Conservation (phyloP, 2,888 invertebrate species). For the Dolichomitus sp. region DNA sequence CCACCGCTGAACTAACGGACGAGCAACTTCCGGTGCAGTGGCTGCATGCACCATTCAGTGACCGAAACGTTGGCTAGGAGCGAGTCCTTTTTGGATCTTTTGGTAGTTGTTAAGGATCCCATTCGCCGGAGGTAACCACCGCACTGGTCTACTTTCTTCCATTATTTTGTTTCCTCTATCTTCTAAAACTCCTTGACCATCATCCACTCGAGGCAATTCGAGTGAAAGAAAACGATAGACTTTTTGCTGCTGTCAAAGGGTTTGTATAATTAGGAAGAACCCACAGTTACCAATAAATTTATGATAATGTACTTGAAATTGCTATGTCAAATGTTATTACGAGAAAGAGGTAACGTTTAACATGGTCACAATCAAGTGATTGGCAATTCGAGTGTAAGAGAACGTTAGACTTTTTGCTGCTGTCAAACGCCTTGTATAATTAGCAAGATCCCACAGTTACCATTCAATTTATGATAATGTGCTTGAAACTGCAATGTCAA, state of each 20-base stretch:
- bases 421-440: background rate
- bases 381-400: background rate
- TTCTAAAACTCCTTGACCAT: background rate
- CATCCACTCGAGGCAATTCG: background rate
- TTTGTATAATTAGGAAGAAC: background rate
- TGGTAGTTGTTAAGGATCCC: slow-evolving; percentile 1
- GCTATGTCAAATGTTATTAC: too few species aligned
- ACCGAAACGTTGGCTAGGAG: slow-evolving; percentile 49
- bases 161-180: slow-evolving; percentile 36
- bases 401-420: too few species aligned
- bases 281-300: background rate
- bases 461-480: background rate
- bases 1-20: slow-evolving; percentile 45
- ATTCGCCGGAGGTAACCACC: background rate
- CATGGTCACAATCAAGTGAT: too few species aligned
- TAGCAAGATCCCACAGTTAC: background rate
- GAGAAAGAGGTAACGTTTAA: too few species aligned
- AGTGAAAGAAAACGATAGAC: background rate
- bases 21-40: slow-evolving; percentile 59
- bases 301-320: background rate
- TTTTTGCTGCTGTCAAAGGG: background rate
- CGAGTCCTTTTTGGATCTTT: slow-evolving; percentile 28
- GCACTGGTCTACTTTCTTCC: background rate
- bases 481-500: too few species aligned
- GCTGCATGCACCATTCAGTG: slow-evolving; percentile 47